Evolutionary conservation across 2,797 vertebrate species (phyloP), one percentile per base, ranked within the genome.

Genomic region (Rhadinocentrus ornatus): DNA sequence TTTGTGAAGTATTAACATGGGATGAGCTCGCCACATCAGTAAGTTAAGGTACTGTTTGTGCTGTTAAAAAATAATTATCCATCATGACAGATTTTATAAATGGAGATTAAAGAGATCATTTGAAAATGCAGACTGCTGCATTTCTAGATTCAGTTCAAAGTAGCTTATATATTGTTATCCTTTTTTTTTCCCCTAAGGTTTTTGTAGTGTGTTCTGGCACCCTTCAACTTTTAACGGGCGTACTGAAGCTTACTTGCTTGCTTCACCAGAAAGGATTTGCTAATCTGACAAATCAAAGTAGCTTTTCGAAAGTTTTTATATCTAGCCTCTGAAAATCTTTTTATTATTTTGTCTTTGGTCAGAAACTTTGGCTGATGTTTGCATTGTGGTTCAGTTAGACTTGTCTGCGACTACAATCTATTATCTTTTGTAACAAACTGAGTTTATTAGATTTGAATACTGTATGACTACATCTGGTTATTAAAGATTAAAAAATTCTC

Each of bases 1-100:
- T 74, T 44, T 73, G 53, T 46, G 68, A 44, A 69, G 62, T 50
- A 61, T 78, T 76, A 88, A 77, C 82, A 91, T 81, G 91, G 91
- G 90, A 88, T 90, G 85, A 90, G 69, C 78, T 82, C 56, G 74
- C 84, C 73, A 78, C 66, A 34, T 64, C 86, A 46, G 57, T 65
- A 64, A 83, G 67, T 66, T 22, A 69, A 85, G 87, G 88, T 89
- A 86, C 46, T 48, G 22, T 58, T 54, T 58, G 50, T 0, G 24
- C 60, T n/a, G n/a, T 39, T 31, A 80, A 69, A 78, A 34, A 10
- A 55, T 70, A 12, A 24, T 46, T 66, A 52, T 71, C 0, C 12
- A 11, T 22, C 2, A 35, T 20, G 3, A 44, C n/a, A 24, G 3
- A 9, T 20, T 11, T 22, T 9, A 29, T 6, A 29, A 55, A 68